Evolutionary conservation across 1,140 invertebrate species (phyloP).

Genomic region (Aradophagus sp.): DNA sequence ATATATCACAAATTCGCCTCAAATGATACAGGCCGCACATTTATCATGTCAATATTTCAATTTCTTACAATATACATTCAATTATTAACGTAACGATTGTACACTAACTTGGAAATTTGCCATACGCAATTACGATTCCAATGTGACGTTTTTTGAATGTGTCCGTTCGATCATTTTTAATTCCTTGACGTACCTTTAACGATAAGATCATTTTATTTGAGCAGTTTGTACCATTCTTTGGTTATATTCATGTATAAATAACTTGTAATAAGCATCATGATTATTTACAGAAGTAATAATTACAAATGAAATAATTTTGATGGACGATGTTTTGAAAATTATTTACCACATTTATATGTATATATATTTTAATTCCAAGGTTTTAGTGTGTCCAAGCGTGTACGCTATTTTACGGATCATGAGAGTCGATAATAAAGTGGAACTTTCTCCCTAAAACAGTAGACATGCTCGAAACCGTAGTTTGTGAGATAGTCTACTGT

Average conservation of each 20-base stretch:
- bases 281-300: too few relatives aligned
- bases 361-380: too few relatives aligned
- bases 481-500: too few relatives aligned
- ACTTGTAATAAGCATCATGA: not conserved
- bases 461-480: too few relatives aligned
- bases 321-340: too few relatives aligned
- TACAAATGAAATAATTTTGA: too few relatives aligned
- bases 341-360: too few relatives aligned
- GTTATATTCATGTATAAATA: slow-evolving; percentile 11
- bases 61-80: slow-evolving; percentile 19
- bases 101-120: slow-evolving; percentile 11
- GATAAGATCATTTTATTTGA: slow-evolving; percentile 10
- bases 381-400: too few relatives aligned
- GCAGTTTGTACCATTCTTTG: slow-evolving; percentile 21
- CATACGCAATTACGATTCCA: slow-evolving; percentile 19
- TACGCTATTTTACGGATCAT: too few relatives aligned
- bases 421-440: too few relatives aligned
- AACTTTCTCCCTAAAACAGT: too few relatives aligned
- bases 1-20: slow-evolving; percentile 48
- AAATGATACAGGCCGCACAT: slow-evolving; percentile 33
- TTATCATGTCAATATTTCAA: slow-evolving; percentile 15
- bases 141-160: slow-evolving; percentile 18
- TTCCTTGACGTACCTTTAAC: not conserved
- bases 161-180: not conserved
- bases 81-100: slow-evolving; percentile 30